Percentiles rank a stretch among this genome's conserved stretches.
These are phyloP conservation scores for Stegastes partitus DNA, from an alignment of 2,113 vertebrate genomes.

Conservation along the genomic window DNA sequence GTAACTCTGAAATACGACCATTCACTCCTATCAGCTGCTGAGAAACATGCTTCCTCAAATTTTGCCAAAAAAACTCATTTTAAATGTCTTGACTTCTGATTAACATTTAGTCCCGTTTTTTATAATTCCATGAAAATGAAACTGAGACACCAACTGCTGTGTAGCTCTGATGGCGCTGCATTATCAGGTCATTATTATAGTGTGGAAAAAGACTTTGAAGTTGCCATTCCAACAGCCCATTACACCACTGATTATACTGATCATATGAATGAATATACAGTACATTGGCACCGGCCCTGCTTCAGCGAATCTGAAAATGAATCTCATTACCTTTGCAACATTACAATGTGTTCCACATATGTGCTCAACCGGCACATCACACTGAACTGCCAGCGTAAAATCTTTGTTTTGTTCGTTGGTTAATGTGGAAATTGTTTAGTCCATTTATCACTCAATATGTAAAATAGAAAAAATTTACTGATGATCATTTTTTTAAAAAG, in stretches of 20 bases:
- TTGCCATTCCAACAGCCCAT: background rate
- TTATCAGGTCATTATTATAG: no score
- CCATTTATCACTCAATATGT: no score
- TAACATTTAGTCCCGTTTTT: background rate
- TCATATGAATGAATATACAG: no score
- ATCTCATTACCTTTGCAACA: no score
- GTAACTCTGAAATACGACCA: background rate
- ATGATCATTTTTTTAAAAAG: no score
- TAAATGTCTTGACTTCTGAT: background rate
- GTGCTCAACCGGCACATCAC: no score
- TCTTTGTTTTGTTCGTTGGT: constrained; percentile 6
- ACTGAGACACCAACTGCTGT: constrained; percentile 1
- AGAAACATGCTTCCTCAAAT: background rate
- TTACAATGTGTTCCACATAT: background rate
- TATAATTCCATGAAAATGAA: background rate
- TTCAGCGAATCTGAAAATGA: background rate
- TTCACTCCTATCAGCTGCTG: background rate
- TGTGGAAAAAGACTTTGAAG: no score
- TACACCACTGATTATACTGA: background rate
- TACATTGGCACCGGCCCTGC: background rate
- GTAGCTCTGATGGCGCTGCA: background rate
- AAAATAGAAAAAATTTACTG: no score
- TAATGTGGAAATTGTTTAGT: background rate
- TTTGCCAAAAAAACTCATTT: no score
- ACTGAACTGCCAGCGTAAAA: background rate